These are phyloP conservation scores for Calliopum simillimum DNA, from an alignment of 2,888 invertebrate genomes.

Conservation along the genomic window DNA sequence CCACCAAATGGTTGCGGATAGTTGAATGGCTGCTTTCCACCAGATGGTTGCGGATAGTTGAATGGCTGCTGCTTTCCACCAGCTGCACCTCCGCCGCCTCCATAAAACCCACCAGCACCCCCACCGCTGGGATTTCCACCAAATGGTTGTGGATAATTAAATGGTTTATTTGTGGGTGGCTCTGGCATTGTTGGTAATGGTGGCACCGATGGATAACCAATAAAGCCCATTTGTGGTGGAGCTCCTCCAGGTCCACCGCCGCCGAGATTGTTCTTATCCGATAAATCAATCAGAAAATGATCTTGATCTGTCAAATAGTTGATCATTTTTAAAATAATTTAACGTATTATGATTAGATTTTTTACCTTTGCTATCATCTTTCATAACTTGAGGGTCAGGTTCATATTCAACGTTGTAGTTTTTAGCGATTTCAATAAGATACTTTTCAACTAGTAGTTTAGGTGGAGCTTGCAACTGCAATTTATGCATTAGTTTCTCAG, in stretches of 20 bases:
- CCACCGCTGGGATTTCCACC: constrained; percentile 61
- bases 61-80: constrained; percentile 72
- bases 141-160: constrained; percentile 73
- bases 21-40: constrained; percentile 71
- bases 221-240: constrained; percentile 83
- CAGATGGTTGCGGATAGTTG: constrained; percentile 72
- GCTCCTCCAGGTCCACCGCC: constrained; percentile 67
- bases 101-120: constrained; percentile 67
- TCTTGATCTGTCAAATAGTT: constrained; percentile 69
- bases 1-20: constrained; percentile 70
- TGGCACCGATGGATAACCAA: constrained; percentile 82
- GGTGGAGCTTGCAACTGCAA: constrained; percentile 95
- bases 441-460: constrained; percentile 92
- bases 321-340: no score
- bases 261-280: constrained; percentile 72
- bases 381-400: constrained; percentile 93
- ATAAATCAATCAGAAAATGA: constrained; percentile 77
- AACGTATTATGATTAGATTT: neutral
- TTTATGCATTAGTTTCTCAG: constrained; percentile 93
- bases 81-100: constrained; percentile 54
- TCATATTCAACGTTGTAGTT: constrained; percentile 95
- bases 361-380: constrained; percentile 73
- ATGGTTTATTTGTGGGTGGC: constrained; percentile 72
- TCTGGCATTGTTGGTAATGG: constrained; percentile 71
- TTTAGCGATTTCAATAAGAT: constrained; percentile 94